A percentile compares a stretch with the other conserved stretches of the same genome.
These are phyloP conservation scores for Ginglymostoma cirratum DNA, from an alignment of 2,113 vertebrate species.

Conservation along the genomic window DNA sequence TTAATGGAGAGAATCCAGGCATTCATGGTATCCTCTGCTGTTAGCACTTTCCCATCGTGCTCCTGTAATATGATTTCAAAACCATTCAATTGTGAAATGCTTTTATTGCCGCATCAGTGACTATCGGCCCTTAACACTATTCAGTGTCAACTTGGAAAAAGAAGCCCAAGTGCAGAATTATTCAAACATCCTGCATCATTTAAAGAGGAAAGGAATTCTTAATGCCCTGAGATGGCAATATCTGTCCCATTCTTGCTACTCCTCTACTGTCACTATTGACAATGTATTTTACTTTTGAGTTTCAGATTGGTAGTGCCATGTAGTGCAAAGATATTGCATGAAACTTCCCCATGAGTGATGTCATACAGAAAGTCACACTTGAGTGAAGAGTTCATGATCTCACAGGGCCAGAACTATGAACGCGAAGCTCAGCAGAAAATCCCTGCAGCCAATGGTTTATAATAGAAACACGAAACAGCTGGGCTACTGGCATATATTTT, in stretches of 20 bases:
- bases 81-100: neutral
- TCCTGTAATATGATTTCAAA: neutral
- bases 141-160: neutral
- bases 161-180: neutral
- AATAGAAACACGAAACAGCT: neutral
- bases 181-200: neutral
- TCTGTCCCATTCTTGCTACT: neutral
- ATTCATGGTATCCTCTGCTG: neutral
- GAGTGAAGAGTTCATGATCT: neutral
- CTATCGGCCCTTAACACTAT: neutral
- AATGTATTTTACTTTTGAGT: neutral
- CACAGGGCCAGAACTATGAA: neutral
- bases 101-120: neutral
- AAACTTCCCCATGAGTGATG: neutral
- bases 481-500: neutral
- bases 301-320: neutral
- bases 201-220: neutral
- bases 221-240: neutral
- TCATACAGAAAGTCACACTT: neutral
- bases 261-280: neutral
- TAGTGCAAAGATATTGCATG: neutral
- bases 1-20: neutral
- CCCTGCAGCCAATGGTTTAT: neutral
- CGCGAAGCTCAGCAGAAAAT: neutral
- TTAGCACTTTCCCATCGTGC: neutral